phyloP scores from a whole-genome alignment of 2,888 invertebrate species.

The Stegana nigrithorax region DNA sequence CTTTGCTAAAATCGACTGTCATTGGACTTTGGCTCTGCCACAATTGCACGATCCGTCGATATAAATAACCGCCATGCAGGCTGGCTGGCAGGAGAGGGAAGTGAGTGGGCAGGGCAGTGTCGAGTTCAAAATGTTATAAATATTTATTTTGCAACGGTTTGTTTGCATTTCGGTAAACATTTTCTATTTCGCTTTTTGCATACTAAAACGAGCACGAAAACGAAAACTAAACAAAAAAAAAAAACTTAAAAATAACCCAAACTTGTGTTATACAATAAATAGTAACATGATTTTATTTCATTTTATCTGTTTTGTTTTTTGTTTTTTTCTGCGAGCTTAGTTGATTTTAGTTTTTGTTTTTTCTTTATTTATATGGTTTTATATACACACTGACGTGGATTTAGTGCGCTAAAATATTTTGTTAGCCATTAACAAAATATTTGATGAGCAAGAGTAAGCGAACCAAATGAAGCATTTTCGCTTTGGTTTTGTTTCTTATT shows the following conservation, averaged over 20 bases:
- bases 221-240: too few species aligned
- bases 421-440: conserved; percentile 50
- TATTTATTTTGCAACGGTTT: conserved; percentile 51
- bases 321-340: conserved; percentile 11
- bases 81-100: not conserved
- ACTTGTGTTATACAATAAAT: too few species aligned
- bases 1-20: conserved; percentile 46
- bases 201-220: too few species aligned
- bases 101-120: not conserved
- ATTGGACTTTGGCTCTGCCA: conserved; percentile 33
- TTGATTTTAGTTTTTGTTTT: conserved; percentile 19
- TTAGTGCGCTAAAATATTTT: conserved; percentile 50
- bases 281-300: conserved; percentile 47
- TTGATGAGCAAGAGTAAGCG: conserved; percentile 35
- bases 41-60: not conserved
- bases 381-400: conserved; percentile 44
- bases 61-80: not conserved
- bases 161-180: conserved; percentile 51
- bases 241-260: too few species aligned
- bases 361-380: conserved; percentile 43
- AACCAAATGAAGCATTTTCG: not conserved
- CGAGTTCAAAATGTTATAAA: conserved; percentile 55
- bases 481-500: not conserved
- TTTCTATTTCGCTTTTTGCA: conserved; percentile 27
- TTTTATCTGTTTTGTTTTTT: conserved; percentile 3